phyloP scores from a whole-genome alignment of 2,888 invertebrate species.

The Perdita meconis region DNA sequence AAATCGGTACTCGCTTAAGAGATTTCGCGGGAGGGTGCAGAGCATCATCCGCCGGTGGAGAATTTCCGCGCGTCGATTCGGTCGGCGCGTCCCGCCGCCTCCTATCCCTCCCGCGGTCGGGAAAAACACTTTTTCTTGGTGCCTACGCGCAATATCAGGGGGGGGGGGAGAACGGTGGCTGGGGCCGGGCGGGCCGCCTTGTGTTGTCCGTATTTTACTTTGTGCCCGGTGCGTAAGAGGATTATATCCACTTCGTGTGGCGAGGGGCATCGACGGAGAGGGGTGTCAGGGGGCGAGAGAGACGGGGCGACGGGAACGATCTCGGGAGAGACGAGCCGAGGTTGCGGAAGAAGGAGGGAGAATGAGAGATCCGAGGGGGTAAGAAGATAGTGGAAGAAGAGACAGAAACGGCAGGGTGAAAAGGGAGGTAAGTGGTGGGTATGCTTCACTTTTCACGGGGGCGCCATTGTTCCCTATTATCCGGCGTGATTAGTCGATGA shows the following conservation, averaged over 20 bases:
- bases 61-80: constrained; percentile 15
- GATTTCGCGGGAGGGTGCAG: constrained; percentile 63
- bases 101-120: constrained; percentile 10
- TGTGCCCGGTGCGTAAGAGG: constrained; percentile 83
- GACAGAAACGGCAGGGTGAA: constrained; percentile 44
- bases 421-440: constrained; percentile 78
- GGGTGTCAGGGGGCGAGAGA: constrained; percentile 32
- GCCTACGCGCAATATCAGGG: constrained; percentile 68
- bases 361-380: constrained; percentile 8
- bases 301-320: constrained; percentile 28
- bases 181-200: constrained; percentile 50
- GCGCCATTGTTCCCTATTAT: constrained; percentile 82
- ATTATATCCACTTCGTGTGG: constrained; percentile 76
- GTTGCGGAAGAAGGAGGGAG: too few species aligned
- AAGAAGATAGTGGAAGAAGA: constrained; percentile 33
- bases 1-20: constrained; percentile 75
- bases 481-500: constrained; percentile 84
- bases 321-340: constrained; percentile 1
- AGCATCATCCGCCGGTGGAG: constrained; percentile 14
- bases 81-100: constrained; percentile 9
- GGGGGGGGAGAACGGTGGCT: too few species aligned
- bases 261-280: constrained; percentile 29
- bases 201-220: constrained; percentile 80
- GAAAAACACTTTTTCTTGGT: constrained; percentile 35
- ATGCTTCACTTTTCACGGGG: constrained; percentile 83